These are phyloP conservation scores for Petrosia ficiformis DNA, from an alignment of 37 sponge, comb jelly and placozoan genomes.

Conservation along the genomic window DNA sequence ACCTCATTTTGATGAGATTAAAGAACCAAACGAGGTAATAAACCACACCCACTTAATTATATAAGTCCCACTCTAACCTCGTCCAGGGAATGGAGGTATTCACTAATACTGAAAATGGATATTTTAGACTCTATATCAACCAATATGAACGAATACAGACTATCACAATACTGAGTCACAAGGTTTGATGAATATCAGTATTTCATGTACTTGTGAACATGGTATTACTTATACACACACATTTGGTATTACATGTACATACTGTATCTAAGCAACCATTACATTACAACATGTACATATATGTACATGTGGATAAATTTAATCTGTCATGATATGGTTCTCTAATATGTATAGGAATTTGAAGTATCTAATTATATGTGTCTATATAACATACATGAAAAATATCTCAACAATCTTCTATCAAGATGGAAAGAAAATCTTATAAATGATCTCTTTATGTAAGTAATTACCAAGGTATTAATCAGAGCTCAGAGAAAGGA, in stretches of 20 bases:
- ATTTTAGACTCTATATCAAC: constrained; percentile 71
- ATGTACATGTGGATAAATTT: too few species aligned
- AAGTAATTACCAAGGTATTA: not conserved
- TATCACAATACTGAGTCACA: constrained; percentile 63
- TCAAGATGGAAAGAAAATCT: constrained; percentile 49
- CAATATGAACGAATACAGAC: constrained; percentile 64
- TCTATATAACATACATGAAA: constrained; percentile 89
- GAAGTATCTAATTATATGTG: constrained; percentile 69
- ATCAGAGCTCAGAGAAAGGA: too few species aligned
- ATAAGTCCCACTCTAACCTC: too few species aligned
- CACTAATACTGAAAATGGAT: constrained; percentile 59
- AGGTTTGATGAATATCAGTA: constrained; percentile 9
- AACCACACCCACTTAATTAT: too few species aligned
- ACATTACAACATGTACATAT: too few species aligned
- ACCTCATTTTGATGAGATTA: constrained; percentile 19
- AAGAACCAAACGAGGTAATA: not conserved
- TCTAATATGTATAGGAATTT: constrained; percentile 38
- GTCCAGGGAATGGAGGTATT: constrained; percentile 55
- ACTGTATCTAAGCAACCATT: too few species aligned
- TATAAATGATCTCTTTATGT: constrained; percentile 73
- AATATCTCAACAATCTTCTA: constrained; percentile 87
- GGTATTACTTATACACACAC: not conserved
- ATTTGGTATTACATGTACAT: not conserved
- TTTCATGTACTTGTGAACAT: not conserved
- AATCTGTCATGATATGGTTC: constrained; percentile 15